These are phyloP conservation scores for Littorina saxatilis DNA, from an alignment of 1,140 invertebrate species.

Conservation along the genomic window DNA sequence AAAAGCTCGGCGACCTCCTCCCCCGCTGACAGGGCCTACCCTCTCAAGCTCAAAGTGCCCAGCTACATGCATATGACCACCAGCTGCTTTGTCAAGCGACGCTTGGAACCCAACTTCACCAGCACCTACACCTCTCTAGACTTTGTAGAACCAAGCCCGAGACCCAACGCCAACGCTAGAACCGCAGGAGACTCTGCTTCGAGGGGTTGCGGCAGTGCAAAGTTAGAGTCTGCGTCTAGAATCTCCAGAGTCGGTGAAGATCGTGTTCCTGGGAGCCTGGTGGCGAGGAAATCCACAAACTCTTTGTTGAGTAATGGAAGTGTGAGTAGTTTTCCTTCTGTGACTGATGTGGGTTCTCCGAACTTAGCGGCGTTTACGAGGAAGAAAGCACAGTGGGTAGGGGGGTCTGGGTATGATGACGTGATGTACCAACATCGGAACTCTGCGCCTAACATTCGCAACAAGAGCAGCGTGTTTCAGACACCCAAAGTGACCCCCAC, in stretches of 20 bases:
- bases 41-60: constrained; percentile 27
- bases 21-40: not conserved
- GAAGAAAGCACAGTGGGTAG: not conserved
- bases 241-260: not conserved
- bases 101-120: constrained; percentile 38
- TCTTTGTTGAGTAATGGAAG: too few relatives aligned
- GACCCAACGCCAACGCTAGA: not conserved
- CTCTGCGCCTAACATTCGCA: constrained; percentile 9
- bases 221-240: not conserved
- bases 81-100: constrained; percentile 37
- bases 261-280: too few relatives aligned
- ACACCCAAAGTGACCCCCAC: not conserved
- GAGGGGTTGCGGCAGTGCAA: not conserved
- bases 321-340: too few relatives aligned
- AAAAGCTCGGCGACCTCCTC: not conserved
- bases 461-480: constrained; percentile 27
- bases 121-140: constrained; percentile 34
- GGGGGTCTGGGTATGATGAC: not conserved
- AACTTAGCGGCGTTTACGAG: too few relatives aligned
- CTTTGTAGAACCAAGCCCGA: constrained; percentile 26
- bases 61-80: constrained; percentile 39
- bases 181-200: not conserved
- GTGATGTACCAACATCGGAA: not conserved
- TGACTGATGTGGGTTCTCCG: too few relatives aligned
- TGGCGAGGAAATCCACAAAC: too few relatives aligned